These are phyloP conservation scores for Habroteleia sp. DNA, from an alignment of 2,888 invertebrate genomes.

Conservation along the genomic window DNA sequence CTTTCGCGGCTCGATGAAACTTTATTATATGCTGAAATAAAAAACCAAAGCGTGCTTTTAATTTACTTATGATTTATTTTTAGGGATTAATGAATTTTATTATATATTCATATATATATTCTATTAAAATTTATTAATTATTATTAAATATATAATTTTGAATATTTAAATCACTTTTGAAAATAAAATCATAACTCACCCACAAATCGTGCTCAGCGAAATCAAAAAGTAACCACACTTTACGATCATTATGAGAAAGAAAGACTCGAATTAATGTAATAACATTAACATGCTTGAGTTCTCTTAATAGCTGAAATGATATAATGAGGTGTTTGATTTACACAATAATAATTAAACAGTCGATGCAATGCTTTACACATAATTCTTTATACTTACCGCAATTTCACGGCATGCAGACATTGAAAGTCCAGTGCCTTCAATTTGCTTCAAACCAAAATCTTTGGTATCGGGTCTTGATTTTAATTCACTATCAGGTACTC, in stretches of 20 bases:
- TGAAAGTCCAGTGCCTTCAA: constrained; percentile 98
- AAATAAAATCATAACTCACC: too few relatives aligned
- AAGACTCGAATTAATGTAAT: constrained; percentile 98
- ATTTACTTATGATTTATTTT: too few relatives aligned
- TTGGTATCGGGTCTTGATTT: constrained; percentile 86
- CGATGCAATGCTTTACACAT: too few relatives aligned
- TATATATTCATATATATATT: not conserved
- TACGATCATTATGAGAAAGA: constrained; percentile 96
- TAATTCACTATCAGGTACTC: constrained; percentile 79
- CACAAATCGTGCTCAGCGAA: constrained; percentile 99
- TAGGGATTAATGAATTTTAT: too few relatives aligned
- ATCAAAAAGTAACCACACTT: constrained; percentile 98
- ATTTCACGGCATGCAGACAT: constrained; percentile 99
- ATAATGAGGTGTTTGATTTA: too few relatives aligned
- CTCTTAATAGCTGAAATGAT: constrained; percentile 86
- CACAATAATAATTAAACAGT: too few relatives aligned
- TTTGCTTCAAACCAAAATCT: constrained; percentile 99
- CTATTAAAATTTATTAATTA: constrained; percentile 4
- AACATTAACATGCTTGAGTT: constrained; percentile 97
- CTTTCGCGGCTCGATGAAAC: constrained; percentile 98
- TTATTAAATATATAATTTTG: too few relatives aligned
- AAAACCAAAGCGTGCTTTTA: too few relatives aligned
- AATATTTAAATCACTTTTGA: too few relatives aligned
- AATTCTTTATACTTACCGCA: constrained; percentile 91
- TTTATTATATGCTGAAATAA: constrained; percentile 94